Evolutionary conservation across 2,888 invertebrate genomes (phyloP).

Genomic region (Drosophila cognata): DNA sequence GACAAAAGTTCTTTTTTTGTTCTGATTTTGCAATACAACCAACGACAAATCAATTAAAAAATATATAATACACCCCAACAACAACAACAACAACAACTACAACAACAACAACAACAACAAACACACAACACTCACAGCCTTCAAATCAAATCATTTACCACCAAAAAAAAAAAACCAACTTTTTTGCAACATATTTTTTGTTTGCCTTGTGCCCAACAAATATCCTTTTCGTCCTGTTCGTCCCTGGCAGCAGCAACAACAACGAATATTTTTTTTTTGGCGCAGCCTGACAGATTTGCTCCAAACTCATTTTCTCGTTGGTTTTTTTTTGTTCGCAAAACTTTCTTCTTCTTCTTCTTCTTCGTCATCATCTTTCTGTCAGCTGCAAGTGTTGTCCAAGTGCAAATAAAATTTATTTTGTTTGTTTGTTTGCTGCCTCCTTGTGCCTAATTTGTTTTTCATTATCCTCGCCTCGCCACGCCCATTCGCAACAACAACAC

Average conservation of each 20-base stretch:
- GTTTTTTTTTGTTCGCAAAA: conserved; percentile 6
- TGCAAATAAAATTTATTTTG: conserved; percentile 53
- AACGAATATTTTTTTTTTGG: conserved; percentile 23
- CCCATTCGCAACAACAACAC: conserved; percentile 8
- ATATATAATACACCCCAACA: conserved; percentile 30
- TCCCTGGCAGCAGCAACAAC: conserved; percentile 49
- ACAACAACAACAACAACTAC: conserved; percentile 30
- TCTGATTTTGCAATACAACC: conserved; percentile 51
- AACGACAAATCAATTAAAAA: conserved; percentile 38
- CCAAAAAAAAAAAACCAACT: background rate
- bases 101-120: conserved; percentile 25
- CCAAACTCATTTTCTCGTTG: conserved; percentile 27
- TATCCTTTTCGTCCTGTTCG: conserved; percentile 22
- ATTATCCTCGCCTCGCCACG: conserved; percentile 57
- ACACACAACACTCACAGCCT: conserved; percentile 17
- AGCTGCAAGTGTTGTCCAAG: conserved; percentile 74
- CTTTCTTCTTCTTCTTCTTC: conserved; percentile 14
- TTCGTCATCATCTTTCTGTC: conserved; percentile 46
- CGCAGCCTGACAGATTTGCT: conserved; percentile 67
- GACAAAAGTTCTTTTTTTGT: conserved; percentile 27
- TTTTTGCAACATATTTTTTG: conserved; percentile 31
- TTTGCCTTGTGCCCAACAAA: conserved; percentile 22
- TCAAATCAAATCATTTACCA: conserved; percentile 30
- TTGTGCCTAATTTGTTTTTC: conserved; percentile 73
- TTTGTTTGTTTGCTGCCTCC: conserved; percentile 50